Percentiles rank a stretch among this genome's conserved stretches.
Evolutionary conservation across 2,797 vertebrate species (phyloP).

Genomic region (Pelochelys cantorii): DNA sequence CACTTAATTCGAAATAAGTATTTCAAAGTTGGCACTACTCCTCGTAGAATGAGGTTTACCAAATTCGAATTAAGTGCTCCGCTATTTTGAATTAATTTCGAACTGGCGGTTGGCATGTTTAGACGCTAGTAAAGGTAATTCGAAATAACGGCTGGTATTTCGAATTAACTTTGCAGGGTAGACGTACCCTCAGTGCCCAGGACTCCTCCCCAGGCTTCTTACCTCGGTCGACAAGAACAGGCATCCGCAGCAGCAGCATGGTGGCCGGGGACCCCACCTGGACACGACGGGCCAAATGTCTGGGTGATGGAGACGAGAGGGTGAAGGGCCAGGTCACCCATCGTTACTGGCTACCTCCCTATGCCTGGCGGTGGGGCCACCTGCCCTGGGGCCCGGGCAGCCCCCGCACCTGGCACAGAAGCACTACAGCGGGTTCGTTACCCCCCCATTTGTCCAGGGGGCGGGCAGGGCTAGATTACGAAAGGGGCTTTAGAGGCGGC

Average conservation of each 20-base stretch:
- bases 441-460: background rate
- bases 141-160: too few relatives aligned
- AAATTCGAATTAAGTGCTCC: too few relatives aligned
- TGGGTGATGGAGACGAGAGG: conserved; percentile 47
- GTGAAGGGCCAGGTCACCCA: background rate
- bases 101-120: too few relatives aligned
- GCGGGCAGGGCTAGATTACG: too few relatives aligned
- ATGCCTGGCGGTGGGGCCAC: too few relatives aligned
- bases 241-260: conserved; percentile 83
- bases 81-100: too few relatives aligned
- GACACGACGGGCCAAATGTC: conserved; percentile 85
- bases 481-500: too few relatives aligned
- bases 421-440: fast-evolving
- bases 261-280: conserved; percentile 87
- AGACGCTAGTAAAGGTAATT: too few relatives aligned
- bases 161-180: too few relatives aligned
- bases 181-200: background rate
- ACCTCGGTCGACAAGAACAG: conserved; percentile 81
- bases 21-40: too few relatives aligned
- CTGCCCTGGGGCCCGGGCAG: background rate
- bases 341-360: background rate
- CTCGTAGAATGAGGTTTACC: too few relatives aligned
- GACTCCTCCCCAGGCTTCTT: background rate
- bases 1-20: too few relatives aligned
- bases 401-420: background rate